Evolutionary conservation across 2,113 vertebrate genomes (phyloP).

Genomic region (Polypterus senegalus): DNA sequence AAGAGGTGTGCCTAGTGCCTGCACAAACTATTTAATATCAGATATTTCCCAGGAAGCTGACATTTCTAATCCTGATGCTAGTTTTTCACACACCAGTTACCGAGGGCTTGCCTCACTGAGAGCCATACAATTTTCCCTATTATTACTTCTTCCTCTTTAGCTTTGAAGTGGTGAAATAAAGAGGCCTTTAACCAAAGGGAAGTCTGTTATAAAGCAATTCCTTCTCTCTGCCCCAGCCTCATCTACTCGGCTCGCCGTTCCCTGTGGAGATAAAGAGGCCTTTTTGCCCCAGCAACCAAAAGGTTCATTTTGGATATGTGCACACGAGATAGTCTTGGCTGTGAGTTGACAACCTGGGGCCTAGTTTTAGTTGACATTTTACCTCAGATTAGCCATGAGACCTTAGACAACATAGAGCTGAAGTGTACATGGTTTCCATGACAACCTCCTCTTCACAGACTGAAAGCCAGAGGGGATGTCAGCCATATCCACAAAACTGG

Average conservation of each 20-base stretch:
- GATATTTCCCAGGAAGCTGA: constrained; percentile 26
- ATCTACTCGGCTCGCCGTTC: constrained; percentile 20
- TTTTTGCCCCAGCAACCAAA: constrained; percentile 41
- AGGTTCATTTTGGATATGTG: constrained; percentile 32
- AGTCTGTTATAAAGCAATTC: background rate
- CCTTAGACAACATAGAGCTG: constrained; percentile 19
- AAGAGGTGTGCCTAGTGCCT: too few relatives aligned
- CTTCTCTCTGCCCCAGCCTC: constrained; percentile 25
- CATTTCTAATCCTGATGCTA: constrained; percentile 14
- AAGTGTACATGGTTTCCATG: constrained; percentile 32
- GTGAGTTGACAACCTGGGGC: constrained; percentile 31
- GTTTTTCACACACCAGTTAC: constrained; percentile 23
- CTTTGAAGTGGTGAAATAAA: constrained; percentile 29
- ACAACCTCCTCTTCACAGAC: constrained; percentile 30
- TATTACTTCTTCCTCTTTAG: constrained; percentile 19
- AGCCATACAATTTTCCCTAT: constrained; percentile 11
- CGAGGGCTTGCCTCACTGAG: constrained; percentile 17
- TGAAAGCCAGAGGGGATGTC: constrained; percentile 22
- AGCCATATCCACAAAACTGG: constrained; percentile 25
- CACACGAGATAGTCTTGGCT: constrained; percentile 20
- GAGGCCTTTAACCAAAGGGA: constrained; percentile 1
- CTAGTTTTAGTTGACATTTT: constrained; percentile 25
- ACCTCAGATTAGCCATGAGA: constrained; percentile 27
- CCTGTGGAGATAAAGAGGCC: constrained; percentile 30
- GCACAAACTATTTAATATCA: constrained; percentile 17